phyloP scores from a whole-genome alignment of 1,140 invertebrate species.

The Drosophila tristis region DNA sequence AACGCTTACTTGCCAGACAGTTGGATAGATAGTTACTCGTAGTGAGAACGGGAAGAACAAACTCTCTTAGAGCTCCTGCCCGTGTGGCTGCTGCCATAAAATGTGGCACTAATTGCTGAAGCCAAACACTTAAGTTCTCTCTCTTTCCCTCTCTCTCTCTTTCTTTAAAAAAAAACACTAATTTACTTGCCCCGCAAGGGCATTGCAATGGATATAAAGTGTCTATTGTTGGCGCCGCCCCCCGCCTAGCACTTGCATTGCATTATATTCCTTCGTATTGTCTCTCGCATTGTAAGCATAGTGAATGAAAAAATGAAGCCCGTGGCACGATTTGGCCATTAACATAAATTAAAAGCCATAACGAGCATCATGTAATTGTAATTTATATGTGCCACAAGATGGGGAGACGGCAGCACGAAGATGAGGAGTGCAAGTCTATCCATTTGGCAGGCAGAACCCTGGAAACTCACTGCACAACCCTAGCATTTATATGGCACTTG shows the following conservation, averaged over 20 bases:
- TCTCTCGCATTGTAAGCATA: constrained; percentile 22
- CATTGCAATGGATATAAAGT: constrained; percentile 40
- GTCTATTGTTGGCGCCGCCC: constrained; percentile 17
- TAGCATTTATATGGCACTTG: not conserved
- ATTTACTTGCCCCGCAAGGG: constrained; percentile 47
- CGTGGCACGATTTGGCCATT: constrained; percentile 73
- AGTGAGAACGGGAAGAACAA: constrained; percentile 6
- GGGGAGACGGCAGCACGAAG: constrained; percentile 4
- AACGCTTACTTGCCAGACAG: constrained; percentile 15
- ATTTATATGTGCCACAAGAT: constrained; percentile 62
- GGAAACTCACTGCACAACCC: not conserved
- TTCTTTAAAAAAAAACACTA: constrained; percentile 42
- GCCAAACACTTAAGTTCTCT: constrained; percentile 37
- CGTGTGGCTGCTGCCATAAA: constrained; percentile 44
- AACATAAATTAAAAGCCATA: constrained; percentile 80
- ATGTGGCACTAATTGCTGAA: constrained; percentile 68
- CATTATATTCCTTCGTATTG: constrained; percentile 28
- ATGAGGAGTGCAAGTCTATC: constrained; percentile 18
- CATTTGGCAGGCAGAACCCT: constrained; percentile 8
- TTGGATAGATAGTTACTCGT: too few species aligned
- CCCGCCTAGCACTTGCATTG: constrained; percentile 48
- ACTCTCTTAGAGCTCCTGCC: constrained; percentile 26
- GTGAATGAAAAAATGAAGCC: constrained; percentile 24
- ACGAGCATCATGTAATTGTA: constrained; percentile 78
- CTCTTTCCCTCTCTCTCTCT: too few species aligned